Base-by-base conservation (phyloP, 2,113 vertebrate genomes). In the Ctenomys sociabilis region DNA sequence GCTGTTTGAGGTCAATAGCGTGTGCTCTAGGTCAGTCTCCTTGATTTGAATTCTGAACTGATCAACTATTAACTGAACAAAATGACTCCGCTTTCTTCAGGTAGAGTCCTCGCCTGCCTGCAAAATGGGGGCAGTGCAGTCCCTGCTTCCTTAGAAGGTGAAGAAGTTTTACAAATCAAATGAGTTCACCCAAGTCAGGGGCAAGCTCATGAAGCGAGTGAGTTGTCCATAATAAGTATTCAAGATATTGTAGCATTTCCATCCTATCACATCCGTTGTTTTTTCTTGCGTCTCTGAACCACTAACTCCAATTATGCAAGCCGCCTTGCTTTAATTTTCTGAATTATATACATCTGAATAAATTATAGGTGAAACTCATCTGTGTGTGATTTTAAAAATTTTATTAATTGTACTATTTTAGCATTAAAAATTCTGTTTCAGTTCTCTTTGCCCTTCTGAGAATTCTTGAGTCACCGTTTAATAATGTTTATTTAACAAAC, bases 1-100 rank as follows among this genome's bases (percentile, higher is more conserved):
- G 28, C 19, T 86, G 8, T 73, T 89, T 85, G 13, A 8, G 49
- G 19, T 37, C 5, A 21, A 16, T 61, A 37, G 28, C 37, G 72
- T 26, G 40, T 40, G 16, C 57, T 92, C 22, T 21, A 26, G 54
- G 10, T 88, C 68, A 88, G 43, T 68, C 45, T 63, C 37, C 54
- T 35, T 82, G 57, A 66, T 78, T 61, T 89, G 63, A 89, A 96
- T 95, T 94, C 93, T 84, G 19, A 6, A 85, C 30, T 3, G 35
- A 88, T 61, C 3, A 81, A 0, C 2, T 54, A 59, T 66, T 78
- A 83, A 90, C 80, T 63, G 19, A 37, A 45, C 5, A 66, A 43
- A 59, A 72, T 72, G 30, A 37, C 9, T 78, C 22, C 40, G 14
- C 6, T 81, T 77, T 85, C 45, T 85, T 5, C 84, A 11, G 63